These are phyloP conservation scores for Orthonychiurus folsomi DNA, from an alignment of 2,888 invertebrate species.

Conservation along the genomic window DNA sequence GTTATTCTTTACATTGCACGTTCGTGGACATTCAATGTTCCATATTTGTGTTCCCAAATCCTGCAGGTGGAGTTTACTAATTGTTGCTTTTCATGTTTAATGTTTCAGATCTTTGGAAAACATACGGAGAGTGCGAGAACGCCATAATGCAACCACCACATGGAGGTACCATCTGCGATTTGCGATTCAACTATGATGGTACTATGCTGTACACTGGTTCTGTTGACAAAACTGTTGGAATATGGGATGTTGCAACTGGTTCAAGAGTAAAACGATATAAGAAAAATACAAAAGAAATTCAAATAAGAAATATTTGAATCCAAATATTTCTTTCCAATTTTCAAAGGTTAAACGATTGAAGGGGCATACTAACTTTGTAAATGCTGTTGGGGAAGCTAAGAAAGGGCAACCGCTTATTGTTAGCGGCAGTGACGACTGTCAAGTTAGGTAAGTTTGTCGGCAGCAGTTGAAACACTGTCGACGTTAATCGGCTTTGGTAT, in stretches of 20 bases:
- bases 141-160: conserved; percentile 87
- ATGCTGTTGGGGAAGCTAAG: conserved; percentile 57
- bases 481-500: conserved; percentile 80
- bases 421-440: conserved; percentile 91
- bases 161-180: conserved; percentile 54
- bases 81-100: background rate
- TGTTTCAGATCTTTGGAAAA: conserved; percentile 70
- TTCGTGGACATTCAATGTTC: conserved; percentile 5
- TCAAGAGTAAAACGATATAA: conserved; percentile 75
- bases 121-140: conserved; percentile 97
- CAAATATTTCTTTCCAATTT: too few relatives aligned
- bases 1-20: conserved; percentile 43
- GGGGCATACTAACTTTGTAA: conserved; percentile 56
- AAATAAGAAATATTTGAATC: too few relatives aligned
- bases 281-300: too few relatives aligned
- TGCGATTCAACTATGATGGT: conserved; percentile 47
- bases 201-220: conserved; percentile 79
- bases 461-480: too few relatives aligned
- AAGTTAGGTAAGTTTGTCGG: too few relatives aligned
- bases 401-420: conserved; percentile 83
- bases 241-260: conserved; percentile 91
- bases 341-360: too few relatives aligned
- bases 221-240: conserved; percentile 86
- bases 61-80: background rate
- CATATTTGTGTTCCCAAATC: background rate